Percentiles rank a stretch among this genome's conserved stretches.
These are phyloP conservation scores for Agrochola circellaris DNA, from an alignment of 2,888 invertebrate genomes.

Conservation along the genomic window DNA sequence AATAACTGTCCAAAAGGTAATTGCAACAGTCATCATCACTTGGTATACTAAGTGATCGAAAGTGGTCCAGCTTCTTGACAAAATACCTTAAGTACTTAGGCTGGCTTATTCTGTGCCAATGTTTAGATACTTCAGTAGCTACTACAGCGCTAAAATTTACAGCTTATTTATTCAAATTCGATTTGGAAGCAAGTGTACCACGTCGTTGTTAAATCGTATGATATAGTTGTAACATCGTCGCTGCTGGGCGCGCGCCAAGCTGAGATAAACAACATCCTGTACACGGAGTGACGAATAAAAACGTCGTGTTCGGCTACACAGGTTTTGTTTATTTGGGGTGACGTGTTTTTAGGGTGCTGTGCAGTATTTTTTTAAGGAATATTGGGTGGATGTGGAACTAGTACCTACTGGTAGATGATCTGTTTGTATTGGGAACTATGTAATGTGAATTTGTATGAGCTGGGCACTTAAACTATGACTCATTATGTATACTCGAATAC, in stretches of 20 bases:
- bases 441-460: not conserved
- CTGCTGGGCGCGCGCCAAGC: conserved; percentile 62
- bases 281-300: conserved; percentile 42
- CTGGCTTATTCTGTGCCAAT: not conserved
- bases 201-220: conserved; percentile 37
- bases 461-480: not conserved
- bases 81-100: not conserved
- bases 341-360: conserved; percentile 12
- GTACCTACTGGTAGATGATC: too few species aligned
- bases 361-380: conserved; percentile 15
- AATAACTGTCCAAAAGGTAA: not conserved
- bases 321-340: conserved; percentile 36
- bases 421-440: not conserved
- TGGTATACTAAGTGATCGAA: not conserved
- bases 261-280: conserved; percentile 59
- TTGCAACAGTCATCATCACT: not conserved
- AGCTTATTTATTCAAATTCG: conserved; percentile 53
- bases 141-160: not conserved
- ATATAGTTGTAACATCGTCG: conserved; percentile 52
- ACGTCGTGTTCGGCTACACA: conserved; percentile 25
- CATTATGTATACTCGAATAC: not conserved
- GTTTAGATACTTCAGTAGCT: not conserved
- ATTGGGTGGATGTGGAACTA: not conserved
- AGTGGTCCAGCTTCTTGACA: not conserved
- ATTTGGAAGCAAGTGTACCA: conserved; percentile 44